Base-by-base conservation (phyloP, 2,113 vertebrate species). In the Pongo pygmaeus region DNA sequence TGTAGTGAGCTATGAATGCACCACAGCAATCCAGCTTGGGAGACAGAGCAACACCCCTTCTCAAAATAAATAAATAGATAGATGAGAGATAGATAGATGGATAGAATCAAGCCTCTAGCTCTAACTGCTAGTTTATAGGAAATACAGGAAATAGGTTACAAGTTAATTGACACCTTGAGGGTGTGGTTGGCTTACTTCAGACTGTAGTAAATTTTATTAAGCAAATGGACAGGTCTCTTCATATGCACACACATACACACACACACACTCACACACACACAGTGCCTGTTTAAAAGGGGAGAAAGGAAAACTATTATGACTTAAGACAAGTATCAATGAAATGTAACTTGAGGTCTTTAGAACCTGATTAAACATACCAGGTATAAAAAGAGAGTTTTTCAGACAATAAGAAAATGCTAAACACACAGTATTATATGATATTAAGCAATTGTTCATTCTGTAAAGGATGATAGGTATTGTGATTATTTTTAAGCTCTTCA, bases 311-410 rank as follows among this genome's bases (percentile, higher is more conserved):
- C 2, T 35, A 38, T 79, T 85, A 89, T 57, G 69, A 96, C 86
- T 93, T 69, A 61, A 64, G 43, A 78, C 78, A 91, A 94, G 22
- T 80, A 72, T 50, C 55, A 95, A 11, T 79, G 64, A 89, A 90
- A 79, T 48, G 6, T 61, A 78, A 81, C 17, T 75, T 70, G 64
- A 92, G 32, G 59, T 91, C 38, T 91, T 81, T 84, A 91, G 81
- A 96, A 96, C 38, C 27, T 69, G 25, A 81, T 79, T 70, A 93
- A 72, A 35, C 46, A 84, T 70, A 70, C 13, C 35, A 84, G 74
- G 27, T 78, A 35, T 48, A 67, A 78, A 83, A 92, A 77, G 27
- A 79, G 14, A 48, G 13, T 43, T 61, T 84, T 93, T 93, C n/a
- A 67, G 22, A 64, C 25, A 83, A 35, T 13, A 74, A 75, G 22